phyloP scores from a whole-genome alignment of 2,113 vertebrate genomes.

The Brachyhypopomus occidentalis region DNA sequence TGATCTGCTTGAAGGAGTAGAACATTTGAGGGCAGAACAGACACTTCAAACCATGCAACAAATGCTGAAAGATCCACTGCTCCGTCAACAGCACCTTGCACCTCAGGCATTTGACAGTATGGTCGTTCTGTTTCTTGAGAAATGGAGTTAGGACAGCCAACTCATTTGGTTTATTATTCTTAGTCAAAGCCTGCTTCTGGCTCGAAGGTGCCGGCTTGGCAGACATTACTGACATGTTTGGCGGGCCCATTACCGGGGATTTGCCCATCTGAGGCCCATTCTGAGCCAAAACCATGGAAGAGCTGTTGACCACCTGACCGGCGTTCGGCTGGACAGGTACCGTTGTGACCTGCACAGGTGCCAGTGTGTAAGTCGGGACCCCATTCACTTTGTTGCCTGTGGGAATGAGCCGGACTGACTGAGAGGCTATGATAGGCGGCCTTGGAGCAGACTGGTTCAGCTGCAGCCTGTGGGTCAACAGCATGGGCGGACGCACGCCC shows the following conservation, averaged over 20 bases:
- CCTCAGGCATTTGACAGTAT: conserved; percentile 73
- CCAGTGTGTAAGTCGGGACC: conserved; percentile 82
- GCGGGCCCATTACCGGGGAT: conserved; percentile 51
- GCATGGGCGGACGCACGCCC: conserved; percentile 69
- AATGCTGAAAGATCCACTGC: conserved; percentile 80
- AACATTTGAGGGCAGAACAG: conserved; percentile 83
- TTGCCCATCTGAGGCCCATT: conserved; percentile 55
- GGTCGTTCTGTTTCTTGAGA: conserved; percentile 78
- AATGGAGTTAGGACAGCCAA: conserved; percentile 79
- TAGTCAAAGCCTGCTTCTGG: conserved; percentile 23
- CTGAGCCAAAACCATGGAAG: conserved; percentile 72
- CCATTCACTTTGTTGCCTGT: conserved; percentile 86
- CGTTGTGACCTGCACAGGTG: conserved; percentile 79
- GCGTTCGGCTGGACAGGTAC: conserved; percentile 71
- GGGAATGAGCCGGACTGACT: conserved; percentile 82
- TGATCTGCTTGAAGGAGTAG: conserved; percentile 77
- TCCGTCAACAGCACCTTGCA: conserved; percentile 79
- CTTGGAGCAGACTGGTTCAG: conserved; percentile 68
- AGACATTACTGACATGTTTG: conserved; percentile 16
- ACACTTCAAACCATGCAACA: conserved; percentile 84
- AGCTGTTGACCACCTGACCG: conserved; percentile 61
- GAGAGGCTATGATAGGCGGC: conserved; percentile 69
- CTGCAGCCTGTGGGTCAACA: conserved; percentile 75
- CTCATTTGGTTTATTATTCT: conserved; percentile 56
- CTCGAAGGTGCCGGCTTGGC: conserved; percentile 26